Evolutionary conservation across 2,797 vertebrate genomes (phyloP), one percentile per base, ranked within the genome.

Genomic region (Micromesistius poutassou): DNA sequence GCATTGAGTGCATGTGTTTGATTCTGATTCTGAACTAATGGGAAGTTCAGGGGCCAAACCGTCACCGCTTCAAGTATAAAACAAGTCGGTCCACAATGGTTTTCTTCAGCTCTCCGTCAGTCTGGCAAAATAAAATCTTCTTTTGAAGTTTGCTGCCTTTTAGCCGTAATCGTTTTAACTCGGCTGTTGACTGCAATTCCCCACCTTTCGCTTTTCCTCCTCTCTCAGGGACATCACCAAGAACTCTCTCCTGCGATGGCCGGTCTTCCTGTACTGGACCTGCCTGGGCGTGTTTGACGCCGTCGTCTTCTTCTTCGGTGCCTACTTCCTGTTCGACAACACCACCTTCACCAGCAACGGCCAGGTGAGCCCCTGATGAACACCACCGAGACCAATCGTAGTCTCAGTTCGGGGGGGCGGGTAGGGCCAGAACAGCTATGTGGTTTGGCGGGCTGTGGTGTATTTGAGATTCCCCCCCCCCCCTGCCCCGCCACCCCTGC

Each of bases 241-340:
- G 95, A 99, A 99, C 80, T 95, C 96, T 9, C 94, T 97, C 70
- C 95, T 99, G 76, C 95, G 96, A 78, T 98, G 97, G 97, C 95
- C 95, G 16, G 93, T 94, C 71, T 99, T 99, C 91, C 90, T 98
- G 77, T 99, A 99, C 87, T 99, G 98, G 98, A 99, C 98, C 7
- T 97, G 97, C 90, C 91, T 99, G 82, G 98, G 98, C 79, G 92
- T 98, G 70, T 99, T 98, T 78, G 96, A 99, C 5, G 97, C 97
- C 0, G 82, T 96, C 76, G 95, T 98, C 80, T 99, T 99, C 94
- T 99, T 99, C 94, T 99, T 99, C 85, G 97, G 98, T 95, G 96
- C 97, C 95, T 99, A 97, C 92, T 97, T 98, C 91, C 93, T 99
- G 84, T 98, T 98, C 86, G 96, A 98, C 90, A 97, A 97, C 91